These are phyloP conservation scores for Campoplex capitator DNA, from an alignment of 2,888 invertebrate genomes.

Conservation along the genomic window DNA sequence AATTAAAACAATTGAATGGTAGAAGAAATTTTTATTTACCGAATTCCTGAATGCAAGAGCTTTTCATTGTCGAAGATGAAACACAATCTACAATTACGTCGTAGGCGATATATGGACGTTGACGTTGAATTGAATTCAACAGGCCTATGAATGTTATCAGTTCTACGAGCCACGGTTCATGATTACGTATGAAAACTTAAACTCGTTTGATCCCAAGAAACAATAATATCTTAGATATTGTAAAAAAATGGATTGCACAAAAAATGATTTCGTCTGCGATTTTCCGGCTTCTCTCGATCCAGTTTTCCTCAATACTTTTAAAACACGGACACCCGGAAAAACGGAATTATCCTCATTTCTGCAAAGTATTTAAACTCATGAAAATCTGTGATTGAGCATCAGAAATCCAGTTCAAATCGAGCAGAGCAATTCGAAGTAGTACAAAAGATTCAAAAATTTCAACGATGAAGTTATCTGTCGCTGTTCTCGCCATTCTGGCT, in stretches of 20 bases:
- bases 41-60: too few relatives aligned
- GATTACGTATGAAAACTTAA: constrained; percentile 3
- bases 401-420: constrained; percentile 22
- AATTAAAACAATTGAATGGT: too few relatives aligned
- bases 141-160: background rate
- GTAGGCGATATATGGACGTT: background rate
- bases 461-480: constrained; percentile 54
- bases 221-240: background rate
- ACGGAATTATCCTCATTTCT: constrained; percentile 15
- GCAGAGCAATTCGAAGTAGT: background rate
- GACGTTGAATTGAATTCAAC: background rate
- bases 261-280: background rate
- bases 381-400: constrained; percentile 5
- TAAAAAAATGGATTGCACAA: background rate
- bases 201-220: constrained; percentile 6
- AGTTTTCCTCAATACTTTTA: background rate
- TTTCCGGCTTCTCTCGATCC: background rate
- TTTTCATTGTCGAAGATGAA: background rate
- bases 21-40: too few relatives aligned
- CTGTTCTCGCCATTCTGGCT: constrained; percentile 30
- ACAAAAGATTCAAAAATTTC: background rate
- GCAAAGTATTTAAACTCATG: constrained; percentile 43
- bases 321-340: background rate
- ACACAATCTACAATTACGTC: background rate
- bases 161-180: background rate